Evolutionary conservation across 2,113 vertebrate species (phyloP).

Genomic region (Numida meleagris): DNA sequence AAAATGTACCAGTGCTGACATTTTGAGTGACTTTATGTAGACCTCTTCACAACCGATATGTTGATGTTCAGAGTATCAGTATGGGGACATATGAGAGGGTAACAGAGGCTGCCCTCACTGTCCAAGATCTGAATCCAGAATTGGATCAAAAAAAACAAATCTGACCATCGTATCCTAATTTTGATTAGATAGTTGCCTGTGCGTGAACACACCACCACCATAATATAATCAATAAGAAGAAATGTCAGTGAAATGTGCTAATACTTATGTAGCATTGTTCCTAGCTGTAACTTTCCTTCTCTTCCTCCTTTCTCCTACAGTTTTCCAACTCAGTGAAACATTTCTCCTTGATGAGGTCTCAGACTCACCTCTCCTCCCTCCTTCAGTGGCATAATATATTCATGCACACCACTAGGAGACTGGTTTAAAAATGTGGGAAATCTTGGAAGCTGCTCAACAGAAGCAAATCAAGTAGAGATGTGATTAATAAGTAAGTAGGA

Average conservation of each 20-base stretch:
- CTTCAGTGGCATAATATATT: neutral
- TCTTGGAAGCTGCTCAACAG: slow-evolving; percentile 7
- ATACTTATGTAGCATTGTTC: neutral
- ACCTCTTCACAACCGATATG: slow-evolving; percentile 6
- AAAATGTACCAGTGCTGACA: slow-evolving; percentile 68
- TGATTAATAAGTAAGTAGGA: neutral
- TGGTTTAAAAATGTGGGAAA: neutral
- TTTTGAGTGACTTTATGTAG: slow-evolving; percentile 52
- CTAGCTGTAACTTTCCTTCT: neutral
- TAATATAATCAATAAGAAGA: neutral
- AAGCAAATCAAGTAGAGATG: neutral
- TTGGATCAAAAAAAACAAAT: neutral
- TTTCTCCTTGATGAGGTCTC: neutral
- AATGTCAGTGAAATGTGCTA: neutral
- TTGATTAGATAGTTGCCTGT: neutral
- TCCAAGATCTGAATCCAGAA: neutral
- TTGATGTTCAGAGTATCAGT: slow-evolving; percentile 18
- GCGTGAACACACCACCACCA: neutral
- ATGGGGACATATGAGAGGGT: neutral
- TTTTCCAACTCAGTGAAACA: neutral
- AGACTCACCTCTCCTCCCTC: neutral
- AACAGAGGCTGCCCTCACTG: neutral
- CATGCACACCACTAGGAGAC: neutral
- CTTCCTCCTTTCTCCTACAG: neutral
- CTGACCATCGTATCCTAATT: neutral